A percentile compares a stretch with the other conserved stretches of the same genome.
phyloP scores from a whole-genome alignment of 1,140 invertebrate genomes.

The Drosophila grimshawi region DNA sequence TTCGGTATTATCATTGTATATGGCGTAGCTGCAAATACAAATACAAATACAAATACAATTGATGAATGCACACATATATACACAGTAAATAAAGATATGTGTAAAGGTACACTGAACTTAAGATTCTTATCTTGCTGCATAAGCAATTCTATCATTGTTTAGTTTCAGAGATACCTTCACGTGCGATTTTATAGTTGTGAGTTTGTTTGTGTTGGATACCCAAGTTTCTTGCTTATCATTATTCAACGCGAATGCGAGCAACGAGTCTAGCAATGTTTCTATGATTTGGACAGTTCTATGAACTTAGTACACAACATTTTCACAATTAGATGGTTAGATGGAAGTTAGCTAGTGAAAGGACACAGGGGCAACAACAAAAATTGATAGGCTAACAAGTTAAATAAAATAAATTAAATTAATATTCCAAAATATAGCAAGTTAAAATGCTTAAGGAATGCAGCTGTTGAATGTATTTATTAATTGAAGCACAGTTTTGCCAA shows the following conservation, averaged over 20 bases:
- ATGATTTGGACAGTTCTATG: conserved; percentile 3
- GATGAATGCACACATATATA: background rate
- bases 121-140: background rate
- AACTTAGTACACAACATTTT: background rate
- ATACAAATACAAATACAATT: conserved; percentile 35
- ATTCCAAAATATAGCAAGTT: too few species aligned
- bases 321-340: background rate
- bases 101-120: background rate
- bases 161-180: conserved; percentile 3
- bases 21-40: conserved; percentile 85
- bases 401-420: too few species aligned
- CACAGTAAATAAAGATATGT: background rate
- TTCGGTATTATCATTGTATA: conserved; percentile 87
- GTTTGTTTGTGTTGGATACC: background rate
- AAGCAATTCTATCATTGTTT: background rate
- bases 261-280: background rate
- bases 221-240: background rate
- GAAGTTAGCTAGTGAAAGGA: too few species aligned
- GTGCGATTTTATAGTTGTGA: conserved; percentile 8
- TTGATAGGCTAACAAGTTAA: background rate
- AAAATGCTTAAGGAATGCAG: too few species aligned
- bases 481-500: too few species aligned
- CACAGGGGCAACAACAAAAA: background rate
- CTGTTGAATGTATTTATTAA: too few species aligned
- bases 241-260: background rate